Conservation (phyloP, 1,140 invertebrate species). For the Proales similis region DNA sequence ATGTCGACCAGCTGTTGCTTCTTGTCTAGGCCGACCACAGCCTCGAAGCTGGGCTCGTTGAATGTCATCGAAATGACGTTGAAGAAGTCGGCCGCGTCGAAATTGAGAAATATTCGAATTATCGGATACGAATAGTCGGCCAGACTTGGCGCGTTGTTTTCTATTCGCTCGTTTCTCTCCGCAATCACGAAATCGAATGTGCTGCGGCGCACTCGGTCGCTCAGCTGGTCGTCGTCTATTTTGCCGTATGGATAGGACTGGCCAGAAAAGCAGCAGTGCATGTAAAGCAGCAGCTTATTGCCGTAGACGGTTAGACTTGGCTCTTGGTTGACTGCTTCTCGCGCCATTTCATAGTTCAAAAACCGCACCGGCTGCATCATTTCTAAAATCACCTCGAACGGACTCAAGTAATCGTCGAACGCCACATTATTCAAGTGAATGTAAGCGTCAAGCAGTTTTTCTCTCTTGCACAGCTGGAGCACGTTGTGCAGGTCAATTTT, state of each 20-base stretch:
- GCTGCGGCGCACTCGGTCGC: conserved; percentile 55
- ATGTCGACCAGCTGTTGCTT: conserved; percentile 31
- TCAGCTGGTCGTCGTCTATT: conserved; percentile 63
- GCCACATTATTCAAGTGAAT: conserved; percentile 80
- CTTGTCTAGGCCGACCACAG: conserved; percentile 23
- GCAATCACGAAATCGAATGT: background rate
- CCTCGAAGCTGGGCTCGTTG: conserved; percentile 58
- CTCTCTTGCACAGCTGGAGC: conserved; percentile 68
- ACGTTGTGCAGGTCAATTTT: conserved; percentile 80
- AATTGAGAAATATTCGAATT: conserved; percentile 69
- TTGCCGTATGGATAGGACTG: conserved; percentile 78
- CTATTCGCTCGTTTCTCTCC: background rate
- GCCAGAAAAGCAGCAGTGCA: conserved; percentile 79
- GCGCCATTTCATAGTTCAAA: conserved; percentile 41
- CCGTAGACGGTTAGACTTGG: conserved; percentile 59
- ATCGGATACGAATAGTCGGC: conserved; percentile 51
- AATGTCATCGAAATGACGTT: conserved; percentile 81
- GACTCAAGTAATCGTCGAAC: conserved; percentile 71
- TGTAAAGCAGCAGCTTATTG: conserved; percentile 81
- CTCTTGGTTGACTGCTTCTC: background rate
- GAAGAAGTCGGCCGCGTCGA: conserved; percentile 78
- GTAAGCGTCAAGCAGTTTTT: conserved; percentile 74
- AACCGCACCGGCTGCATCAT: conserved; percentile 42
- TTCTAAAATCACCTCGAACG: conserved; percentile 64
- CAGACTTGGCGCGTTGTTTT: conserved; percentile 43